Base-by-base conservation (phyloP, 2,888 invertebrate species). In the Barypeithes pellucidus region DNA sequence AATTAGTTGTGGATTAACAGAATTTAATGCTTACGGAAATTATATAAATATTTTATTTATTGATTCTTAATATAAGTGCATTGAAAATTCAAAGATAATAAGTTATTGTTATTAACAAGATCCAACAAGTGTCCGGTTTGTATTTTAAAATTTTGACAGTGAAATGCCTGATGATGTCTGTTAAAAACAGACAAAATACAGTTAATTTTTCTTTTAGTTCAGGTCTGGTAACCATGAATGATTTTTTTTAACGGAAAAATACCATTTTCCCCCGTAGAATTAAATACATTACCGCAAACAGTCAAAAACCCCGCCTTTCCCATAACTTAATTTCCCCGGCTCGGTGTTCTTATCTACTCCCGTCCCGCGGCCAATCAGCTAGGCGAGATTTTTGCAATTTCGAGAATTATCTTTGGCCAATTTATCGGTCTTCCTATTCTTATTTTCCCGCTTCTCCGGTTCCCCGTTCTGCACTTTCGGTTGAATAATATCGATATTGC, bases 1-100 rank as follows among this genome's bases (percentile, higher is more conserved):
- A 79, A 69, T 66, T 81, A 12, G 71, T 74, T 18, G 69, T 81
- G 3, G 81, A 81, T 65, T 81, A 75, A 75, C n/a, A n/a, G n/a
- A n/a, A n/a, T n/a, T n/a, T n/a, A n/a, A n/a, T n/a, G n/a, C n/a
- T n/a, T n/a, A n/a, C n/a, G n/a, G n/a, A n/a, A n/a, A n/a, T n/a
- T n/a, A n/a, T n/a, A n/a, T n/a, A n/a, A n/a, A n/a, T n/a, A n/a
- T n/a, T n/a, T n/a, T n/a, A n/a, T n/a, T n/a, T n/a, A n/a, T n/a
- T n/a, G n/a, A n/a, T n/a, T n/a, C n/a, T n/a, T n/a, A n/a, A n/a
- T n/a, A n/a, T n/a, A n/a, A n/a, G n/a, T n/a, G n/a, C n/a, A n/a
- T n/a, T n/a, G n/a, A n/a, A n/a, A n/a, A n/a, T n/a, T n/a, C n/a
- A n/a, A n/a, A n/a, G n/a, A n/a, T n/a, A n/a, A n/a, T n/a, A n/a